Conservation (phyloP, 2,113 vertebrate genomes). For the Paramormyrops kingsleyae region DNA sequence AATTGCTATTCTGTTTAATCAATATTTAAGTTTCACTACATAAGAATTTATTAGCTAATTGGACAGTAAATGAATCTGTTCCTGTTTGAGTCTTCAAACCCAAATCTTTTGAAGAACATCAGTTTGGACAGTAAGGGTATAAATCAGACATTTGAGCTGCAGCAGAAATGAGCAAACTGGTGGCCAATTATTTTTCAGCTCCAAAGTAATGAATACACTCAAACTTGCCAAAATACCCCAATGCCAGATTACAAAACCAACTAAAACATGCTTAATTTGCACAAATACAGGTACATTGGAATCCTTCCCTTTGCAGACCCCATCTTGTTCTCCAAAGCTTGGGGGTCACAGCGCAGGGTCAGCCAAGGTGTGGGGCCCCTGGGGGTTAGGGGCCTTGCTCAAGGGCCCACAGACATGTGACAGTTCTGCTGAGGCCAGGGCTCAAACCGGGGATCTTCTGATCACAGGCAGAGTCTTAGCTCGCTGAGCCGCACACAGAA, state of each 20-base stretch:
- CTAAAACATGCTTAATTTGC: neutral
- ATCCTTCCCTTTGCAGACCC: neutral
- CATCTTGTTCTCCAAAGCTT: neutral
- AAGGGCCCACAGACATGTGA: neutral
- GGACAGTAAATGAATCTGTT: neutral
- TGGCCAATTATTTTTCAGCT: neutral
- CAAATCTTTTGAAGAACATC: neutral
- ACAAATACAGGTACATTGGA: neutral
- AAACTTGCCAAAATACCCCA: neutral
- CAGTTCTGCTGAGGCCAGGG: neutral
- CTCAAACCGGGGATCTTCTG: neutral
- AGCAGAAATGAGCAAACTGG: neutral
- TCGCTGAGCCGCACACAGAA: neutral
- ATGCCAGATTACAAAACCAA: neutral
- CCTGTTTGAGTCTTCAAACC: neutral
- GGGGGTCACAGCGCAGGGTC: too few relatives aligned
- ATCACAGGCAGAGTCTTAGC: too few relatives aligned
- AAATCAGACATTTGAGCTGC: neutral
- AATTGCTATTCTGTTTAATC: neutral
- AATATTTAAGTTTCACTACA: neutral
- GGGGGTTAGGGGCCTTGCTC: neutral
- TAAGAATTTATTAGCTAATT: neutral
- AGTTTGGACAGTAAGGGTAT: neutral
- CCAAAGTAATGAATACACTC: neutral
- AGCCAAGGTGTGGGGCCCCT: neutral